phyloP scores from a whole-genome alignment of 2,113 vertebrate genomes.

The Falco punctatus region DNA sequence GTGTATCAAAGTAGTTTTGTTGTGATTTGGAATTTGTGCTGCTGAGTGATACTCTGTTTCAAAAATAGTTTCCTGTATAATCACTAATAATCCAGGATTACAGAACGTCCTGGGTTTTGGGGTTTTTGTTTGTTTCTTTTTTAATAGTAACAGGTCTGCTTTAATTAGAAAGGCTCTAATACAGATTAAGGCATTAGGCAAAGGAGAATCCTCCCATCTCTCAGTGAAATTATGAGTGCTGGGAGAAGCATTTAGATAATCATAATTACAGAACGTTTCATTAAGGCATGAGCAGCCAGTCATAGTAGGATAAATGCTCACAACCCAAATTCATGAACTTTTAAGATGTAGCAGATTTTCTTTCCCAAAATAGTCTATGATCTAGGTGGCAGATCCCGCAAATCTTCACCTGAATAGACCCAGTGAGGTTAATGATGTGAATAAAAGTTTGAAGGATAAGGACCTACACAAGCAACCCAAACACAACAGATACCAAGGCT shows the following conservation, averaged over 20 bases:
- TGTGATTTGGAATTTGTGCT: neutral
- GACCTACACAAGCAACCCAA: neutral
- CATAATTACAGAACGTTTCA: neutral
- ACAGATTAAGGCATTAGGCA: slow-evolving; percentile 71
- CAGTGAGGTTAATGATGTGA: neutral
- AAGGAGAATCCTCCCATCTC: slow-evolving; percentile 38
- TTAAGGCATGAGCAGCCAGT: neutral
- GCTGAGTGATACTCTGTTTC: neutral
- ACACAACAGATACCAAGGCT: neutral
- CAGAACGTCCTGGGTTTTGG: neutral
- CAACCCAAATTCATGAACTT: neutral
- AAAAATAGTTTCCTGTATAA: slow-evolving; percentile 33
- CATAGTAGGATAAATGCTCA: neutral
- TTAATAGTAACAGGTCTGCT: slow-evolving; percentile 30
- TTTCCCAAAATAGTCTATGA: neutral
- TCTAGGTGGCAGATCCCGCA: neutral
- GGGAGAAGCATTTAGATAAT: slow-evolving; percentile 39
- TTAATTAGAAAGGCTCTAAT: slow-evolving; percentile 73
- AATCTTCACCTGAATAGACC: neutral
- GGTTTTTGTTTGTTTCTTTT: neutral
- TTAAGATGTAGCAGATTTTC: neutral
- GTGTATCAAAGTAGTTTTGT: neutral
- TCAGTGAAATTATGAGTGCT: slow-evolving; percentile 13
- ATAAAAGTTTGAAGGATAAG: neutral
- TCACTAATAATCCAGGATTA: slow-evolving; percentile 48